Evolutionary conservation across 2,113 vertebrate species (phyloP).

Genomic region (Gallinago jamesoni): DNA sequence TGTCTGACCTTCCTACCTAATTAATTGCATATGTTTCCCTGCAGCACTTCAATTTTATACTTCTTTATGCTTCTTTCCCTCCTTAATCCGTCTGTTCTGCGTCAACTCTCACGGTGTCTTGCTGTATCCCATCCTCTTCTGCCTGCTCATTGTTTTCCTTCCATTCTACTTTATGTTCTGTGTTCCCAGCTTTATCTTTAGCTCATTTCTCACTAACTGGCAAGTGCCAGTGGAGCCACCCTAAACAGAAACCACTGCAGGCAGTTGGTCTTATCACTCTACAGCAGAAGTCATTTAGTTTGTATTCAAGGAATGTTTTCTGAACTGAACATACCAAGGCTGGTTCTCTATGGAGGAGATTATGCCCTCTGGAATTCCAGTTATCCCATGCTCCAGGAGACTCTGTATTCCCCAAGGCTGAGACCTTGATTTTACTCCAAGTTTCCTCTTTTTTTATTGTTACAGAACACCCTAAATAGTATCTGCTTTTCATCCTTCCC

Average conservation of each 20-base stretch:
- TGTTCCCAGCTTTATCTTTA: neutral
- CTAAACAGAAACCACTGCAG: neutral
- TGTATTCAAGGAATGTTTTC: neutral
- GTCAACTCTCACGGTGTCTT: accelerated
- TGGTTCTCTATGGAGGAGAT: neutral
- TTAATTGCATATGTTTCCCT: neutral
- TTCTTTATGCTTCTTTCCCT: neutral
- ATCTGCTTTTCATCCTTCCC: neutral
- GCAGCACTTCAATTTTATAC: neutral
- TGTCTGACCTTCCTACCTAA: neutral
- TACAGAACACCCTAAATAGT: neutral
- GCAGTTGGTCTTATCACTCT: neutral
- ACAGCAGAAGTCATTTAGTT: neutral
- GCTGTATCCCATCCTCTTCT: neutral
- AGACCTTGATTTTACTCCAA: neutral
- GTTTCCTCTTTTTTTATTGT: neutral
- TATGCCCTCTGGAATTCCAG: neutral
- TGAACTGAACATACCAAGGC: neutral
- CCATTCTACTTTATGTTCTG: neutral
- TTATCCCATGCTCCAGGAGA: neutral
- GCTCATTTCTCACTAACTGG: neutral
- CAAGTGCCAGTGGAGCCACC: neutral
- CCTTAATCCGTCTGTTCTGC: neutral
- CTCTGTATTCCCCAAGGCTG: neutral
- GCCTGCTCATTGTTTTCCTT: neutral